Evolutionary conservation across 2,113 vertebrate genomes (phyloP).

Genomic region (Sylvilagus bachmani): DNA sequence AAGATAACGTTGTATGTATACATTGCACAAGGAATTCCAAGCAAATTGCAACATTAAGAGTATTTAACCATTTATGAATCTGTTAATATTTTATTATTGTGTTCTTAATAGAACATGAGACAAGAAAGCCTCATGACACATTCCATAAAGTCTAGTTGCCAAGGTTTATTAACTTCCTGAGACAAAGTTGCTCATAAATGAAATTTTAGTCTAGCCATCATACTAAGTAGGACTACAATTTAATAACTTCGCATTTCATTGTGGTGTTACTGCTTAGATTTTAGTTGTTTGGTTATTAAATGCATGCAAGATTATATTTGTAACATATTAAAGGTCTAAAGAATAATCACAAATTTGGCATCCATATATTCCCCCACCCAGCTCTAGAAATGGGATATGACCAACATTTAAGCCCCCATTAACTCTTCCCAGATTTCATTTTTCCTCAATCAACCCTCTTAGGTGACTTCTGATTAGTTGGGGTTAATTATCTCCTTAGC

Average conservation of each 20-base stretch:
- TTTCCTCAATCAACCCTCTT: neutral
- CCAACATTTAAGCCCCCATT: neutral
- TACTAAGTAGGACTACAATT: neutral
- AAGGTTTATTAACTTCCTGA: constrained; percentile 33
- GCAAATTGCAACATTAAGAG: constrained; percentile 71
- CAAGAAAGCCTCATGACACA: constrained; percentile 57
- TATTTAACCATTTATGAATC: constrained; percentile 83
- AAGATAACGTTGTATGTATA: constrained; percentile 2
- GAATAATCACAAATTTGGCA: constrained; percentile 8
- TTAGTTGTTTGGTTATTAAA: constrained; percentile 18
- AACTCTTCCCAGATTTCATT: neutral
- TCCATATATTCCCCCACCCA: neutral
- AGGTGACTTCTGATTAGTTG: neutral
- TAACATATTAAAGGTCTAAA: neutral
- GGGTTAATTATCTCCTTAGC: neutral
- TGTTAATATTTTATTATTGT: constrained; percentile 84
- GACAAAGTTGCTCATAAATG: neutral
- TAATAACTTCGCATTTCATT: constrained; percentile 21
- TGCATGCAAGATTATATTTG: neutral
- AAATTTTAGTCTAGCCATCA: constrained; percentile 46
- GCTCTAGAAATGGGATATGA: neutral
- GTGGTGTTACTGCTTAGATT: neutral
- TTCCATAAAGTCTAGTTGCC: constrained; percentile 73
- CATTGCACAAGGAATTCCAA: neutral
- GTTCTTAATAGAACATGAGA: constrained; percentile 78